phyloP scores from a whole-genome alignment of 2,797 vertebrate genomes.

The Sylvia borin region DNA sequence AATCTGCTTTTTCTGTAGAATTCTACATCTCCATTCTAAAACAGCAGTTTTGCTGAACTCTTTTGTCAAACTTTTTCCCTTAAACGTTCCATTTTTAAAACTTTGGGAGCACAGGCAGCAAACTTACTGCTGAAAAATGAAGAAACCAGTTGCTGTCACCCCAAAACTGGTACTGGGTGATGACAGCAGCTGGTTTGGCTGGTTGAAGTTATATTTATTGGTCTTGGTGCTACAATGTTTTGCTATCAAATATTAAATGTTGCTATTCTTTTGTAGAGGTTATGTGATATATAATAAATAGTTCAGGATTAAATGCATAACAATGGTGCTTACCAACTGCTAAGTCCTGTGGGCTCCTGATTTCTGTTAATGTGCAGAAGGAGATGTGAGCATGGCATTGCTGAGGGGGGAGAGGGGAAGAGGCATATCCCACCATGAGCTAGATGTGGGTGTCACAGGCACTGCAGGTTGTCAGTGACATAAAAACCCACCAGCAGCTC shows the following conservation, averaged over 20 bases:
- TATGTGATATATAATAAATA: neutral
- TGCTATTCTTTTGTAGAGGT: rapidly evolving
- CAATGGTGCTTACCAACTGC: neutral
- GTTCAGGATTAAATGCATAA: neutral
- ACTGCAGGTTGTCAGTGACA: neutral
- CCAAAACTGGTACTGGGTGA: neutral
- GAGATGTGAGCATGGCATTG: neutral
- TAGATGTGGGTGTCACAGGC: rapidly evolving
- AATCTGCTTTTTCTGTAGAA: neutral
- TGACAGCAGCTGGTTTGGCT: neutral
- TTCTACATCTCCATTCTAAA: neutral
- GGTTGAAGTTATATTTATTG: neutral
- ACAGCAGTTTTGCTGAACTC: neutral
- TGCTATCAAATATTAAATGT: neutral
- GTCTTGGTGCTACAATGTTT: neutral
- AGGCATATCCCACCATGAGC: neutral
- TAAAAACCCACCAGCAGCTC: neutral
- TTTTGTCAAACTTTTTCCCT: neutral
- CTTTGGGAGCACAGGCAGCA: neutral
- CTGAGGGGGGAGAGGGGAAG: neutral
- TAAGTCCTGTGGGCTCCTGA: neutral
- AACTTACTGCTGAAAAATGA: neutral
- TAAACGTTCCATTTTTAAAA: neutral
- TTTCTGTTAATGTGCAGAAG: neutral
- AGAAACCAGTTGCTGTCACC: rapidly evolving